A percentile compares a stretch with the other conserved stretches of the same genome.
Evolutionary conservation across 2,888 invertebrate species (phyloP).

Genomic region (Peribatodes rhomboidaria): DNA sequence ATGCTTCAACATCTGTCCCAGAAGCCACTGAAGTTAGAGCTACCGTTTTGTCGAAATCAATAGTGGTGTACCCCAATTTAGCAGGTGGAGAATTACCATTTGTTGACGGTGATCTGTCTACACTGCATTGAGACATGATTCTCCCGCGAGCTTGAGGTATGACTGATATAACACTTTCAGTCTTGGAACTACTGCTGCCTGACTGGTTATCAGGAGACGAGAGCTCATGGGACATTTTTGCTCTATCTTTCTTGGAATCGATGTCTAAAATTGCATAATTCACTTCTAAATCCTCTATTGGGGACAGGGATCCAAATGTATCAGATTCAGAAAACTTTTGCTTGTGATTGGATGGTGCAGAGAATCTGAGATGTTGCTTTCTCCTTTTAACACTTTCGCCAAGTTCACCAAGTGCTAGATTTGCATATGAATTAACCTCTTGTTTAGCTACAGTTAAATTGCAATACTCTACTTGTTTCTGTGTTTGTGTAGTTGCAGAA

Average conservation of each 20-base stretch:
- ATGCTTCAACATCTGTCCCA: constrained; percentile 84
- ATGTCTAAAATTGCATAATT: constrained; percentile 94
- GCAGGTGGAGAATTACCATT: constrained; percentile 86
- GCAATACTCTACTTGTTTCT: constrained; percentile 76
- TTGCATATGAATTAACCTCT: constrained; percentile 77
- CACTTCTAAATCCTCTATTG: constrained; percentile 80
- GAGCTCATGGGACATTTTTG: constrained; percentile 60
- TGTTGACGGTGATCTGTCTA: constrained; percentile 61
- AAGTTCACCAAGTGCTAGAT: constrained; percentile 73
- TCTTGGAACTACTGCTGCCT: constrained; percentile 64
- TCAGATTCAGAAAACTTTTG: constrained; percentile 80
- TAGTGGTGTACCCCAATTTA: constrained; percentile 93
- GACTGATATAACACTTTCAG: constrained; percentile 68
- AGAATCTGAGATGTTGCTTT: constrained; percentile 60
- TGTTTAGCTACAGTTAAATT: constrained; percentile 69
- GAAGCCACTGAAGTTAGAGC: constrained; percentile 94
- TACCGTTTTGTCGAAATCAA: constrained; percentile 97
- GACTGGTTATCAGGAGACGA: constrained; percentile 71
- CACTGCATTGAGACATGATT: constrained; percentile 71
- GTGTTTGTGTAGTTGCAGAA: constrained; percentile 73
- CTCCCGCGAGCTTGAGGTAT: constrained; percentile 66
- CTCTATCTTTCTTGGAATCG: constrained; percentile 83
- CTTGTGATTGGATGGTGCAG: constrained; percentile 58
- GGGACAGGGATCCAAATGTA: constrained; percentile 75
- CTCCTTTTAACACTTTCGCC: constrained; percentile 66